Conservation (phyloP, 2,113 vertebrate genomes). For the Pampusana beccarii region DNA sequence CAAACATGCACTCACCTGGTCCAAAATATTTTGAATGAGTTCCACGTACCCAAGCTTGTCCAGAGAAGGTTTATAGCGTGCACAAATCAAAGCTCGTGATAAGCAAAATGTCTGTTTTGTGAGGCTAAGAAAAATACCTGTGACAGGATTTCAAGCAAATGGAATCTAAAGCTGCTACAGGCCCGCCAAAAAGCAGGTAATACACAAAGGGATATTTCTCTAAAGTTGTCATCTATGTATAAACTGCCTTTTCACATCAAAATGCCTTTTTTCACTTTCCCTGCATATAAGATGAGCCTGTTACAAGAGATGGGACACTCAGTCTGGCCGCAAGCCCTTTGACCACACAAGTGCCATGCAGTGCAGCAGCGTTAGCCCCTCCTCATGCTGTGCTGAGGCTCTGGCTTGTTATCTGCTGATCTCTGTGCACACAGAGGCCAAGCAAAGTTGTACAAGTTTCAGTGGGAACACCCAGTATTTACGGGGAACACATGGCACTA, state of each 20-base stretch:
- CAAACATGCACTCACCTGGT: not conserved
- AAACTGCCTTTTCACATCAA: not conserved
- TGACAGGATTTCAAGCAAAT: not conserved
- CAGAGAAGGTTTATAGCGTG: not conserved
- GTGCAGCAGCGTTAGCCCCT: not conserved
- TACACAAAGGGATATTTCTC: not conserved
- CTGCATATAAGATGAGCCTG: not conserved
- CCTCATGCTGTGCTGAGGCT: fast-evolving
- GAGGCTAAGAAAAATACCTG: not conserved
- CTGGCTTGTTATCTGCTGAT: not conserved
- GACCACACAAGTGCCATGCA: fast-evolving
- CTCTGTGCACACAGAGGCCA: not conserved
- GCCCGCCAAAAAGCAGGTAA: not conserved
- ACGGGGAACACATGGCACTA: fast-evolving
- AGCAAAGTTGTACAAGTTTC: not conserved
- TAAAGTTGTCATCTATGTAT: not conserved
- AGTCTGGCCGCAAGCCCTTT: not conserved
- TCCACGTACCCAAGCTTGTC: not conserved
- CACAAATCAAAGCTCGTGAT: not conserved
- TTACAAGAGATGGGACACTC: not conserved
- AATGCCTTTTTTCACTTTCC: fast-evolving
- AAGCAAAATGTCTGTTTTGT: not conserved
- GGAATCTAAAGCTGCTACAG: not conserved
- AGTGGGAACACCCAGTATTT: not conserved
- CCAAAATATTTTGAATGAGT: not conserved